Conservation (phyloP, 2,113 vertebrate genomes). For the Anolis carolinensis region DNA sequence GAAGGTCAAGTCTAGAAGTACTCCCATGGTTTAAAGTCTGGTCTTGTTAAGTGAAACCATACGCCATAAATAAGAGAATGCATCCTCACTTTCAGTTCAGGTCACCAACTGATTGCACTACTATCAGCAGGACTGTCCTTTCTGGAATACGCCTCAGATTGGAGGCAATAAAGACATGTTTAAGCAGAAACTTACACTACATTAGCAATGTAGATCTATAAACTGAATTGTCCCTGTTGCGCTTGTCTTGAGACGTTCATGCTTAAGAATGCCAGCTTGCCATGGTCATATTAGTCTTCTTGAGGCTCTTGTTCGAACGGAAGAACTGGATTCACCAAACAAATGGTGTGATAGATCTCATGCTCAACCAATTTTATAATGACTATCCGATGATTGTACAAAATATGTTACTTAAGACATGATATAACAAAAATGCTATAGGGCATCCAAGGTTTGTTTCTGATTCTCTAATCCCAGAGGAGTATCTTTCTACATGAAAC, state of each 20-base stretch:
- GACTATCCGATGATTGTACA: too few relatives aligned
- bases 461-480: too few relatives aligned
- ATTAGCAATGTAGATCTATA: conserved; percentile 26
- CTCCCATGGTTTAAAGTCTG: neutral
- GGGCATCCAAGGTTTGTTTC: too few relatives aligned
- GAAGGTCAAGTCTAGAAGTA: neutral
- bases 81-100: neutral
- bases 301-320: too few relatives aligned
- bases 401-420: too few relatives aligned
- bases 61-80: neutral
- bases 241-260: neutral
- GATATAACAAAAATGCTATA: too few relatives aligned
- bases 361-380: too few relatives aligned
- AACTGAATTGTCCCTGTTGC: neutral
- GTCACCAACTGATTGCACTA: neutral
- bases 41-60: neutral
- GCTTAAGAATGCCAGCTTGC: too few relatives aligned
- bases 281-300: too few relatives aligned
- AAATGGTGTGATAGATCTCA: too few relatives aligned
- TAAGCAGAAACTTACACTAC: neutral
- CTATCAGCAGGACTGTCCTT: neutral
- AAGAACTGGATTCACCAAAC: too few relatives aligned
- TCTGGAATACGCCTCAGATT: neutral
- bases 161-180: neutral
- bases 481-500: too few relatives aligned